Evolutionary conservation across 2,888 invertebrate species (phyloP).

Genomic region (Caenorhabditis uteleia): DNA sequence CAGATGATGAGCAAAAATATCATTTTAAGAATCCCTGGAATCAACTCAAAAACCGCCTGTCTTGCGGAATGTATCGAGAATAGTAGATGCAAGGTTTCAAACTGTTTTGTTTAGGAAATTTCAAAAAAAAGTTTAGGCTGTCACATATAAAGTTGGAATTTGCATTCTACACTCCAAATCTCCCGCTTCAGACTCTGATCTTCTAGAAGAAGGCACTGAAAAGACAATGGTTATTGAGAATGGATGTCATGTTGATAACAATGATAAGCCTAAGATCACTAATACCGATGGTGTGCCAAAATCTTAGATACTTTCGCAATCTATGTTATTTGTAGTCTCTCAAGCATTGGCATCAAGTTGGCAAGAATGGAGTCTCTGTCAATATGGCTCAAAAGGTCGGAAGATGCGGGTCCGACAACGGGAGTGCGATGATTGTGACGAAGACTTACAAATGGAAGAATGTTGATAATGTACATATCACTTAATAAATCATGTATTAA

Average conservation of each 20-base stretch:
- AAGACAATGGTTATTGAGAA: conserved; percentile 56
- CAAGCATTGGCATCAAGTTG: conserved; percentile 22
- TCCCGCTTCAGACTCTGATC: conserved; percentile 25
- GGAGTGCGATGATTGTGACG: conserved; percentile 52
- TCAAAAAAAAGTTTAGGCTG: no score
- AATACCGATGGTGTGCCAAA: not conserved
- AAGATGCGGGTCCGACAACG: conserved; percentile 49
- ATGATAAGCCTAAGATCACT: not conserved
- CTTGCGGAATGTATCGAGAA: conserved; percentile 50
- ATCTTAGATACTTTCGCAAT: not conserved
- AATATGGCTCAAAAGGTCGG: conserved; percentile 42
- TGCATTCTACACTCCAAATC: conserved; percentile 48
- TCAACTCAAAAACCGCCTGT: conserved; percentile 50
- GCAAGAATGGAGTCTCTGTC: conserved; percentile 51
- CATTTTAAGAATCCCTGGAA: conserved; percentile 32
- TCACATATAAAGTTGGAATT: conserved; percentile 52
- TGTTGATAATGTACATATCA: conserved; percentile 16
- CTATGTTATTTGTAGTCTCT: conserved; percentile 5
- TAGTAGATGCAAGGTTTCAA: conserved; percentile 42
- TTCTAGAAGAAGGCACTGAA: conserved; percentile 43
- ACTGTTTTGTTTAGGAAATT: not conserved
- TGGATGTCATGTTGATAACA: conserved; percentile 35
- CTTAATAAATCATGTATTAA: not conserved
- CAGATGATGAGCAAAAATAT: conserved; percentile 44
- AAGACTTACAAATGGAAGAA: conserved; percentile 48